phyloP scores from a whole-genome alignment of 2,888 invertebrate species.

The Cabera pusaria region DNA sequence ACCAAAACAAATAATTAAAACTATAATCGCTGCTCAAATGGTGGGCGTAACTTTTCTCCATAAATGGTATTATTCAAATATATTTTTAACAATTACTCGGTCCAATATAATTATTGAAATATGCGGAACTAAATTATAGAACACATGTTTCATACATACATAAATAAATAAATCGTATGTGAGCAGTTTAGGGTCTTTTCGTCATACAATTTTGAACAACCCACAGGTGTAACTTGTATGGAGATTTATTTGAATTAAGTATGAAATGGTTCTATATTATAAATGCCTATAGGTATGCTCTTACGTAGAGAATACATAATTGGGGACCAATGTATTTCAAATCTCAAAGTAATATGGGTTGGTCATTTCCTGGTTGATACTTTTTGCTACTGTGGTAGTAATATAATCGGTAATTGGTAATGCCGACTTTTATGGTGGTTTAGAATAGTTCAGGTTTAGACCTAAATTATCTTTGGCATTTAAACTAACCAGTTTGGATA shows the following conservation, averaged over 20 bases:
- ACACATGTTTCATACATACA: conserved; percentile 1
- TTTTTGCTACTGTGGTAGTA: conserved; percentile 10
- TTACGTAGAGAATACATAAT: not conserved
- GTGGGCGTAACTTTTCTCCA: conserved; percentile 23
- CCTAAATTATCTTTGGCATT: no score
- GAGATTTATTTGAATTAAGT: no score
- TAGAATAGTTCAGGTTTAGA: conserved; percentile 11
- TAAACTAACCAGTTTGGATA: no score
- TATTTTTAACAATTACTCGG: conserved; percentile 14
- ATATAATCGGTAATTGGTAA: conserved; percentile 12
- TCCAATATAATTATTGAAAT: conserved; percentile 20
- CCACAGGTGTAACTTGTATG: no score
- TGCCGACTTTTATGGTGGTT: conserved; percentile 13
- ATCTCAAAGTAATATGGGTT: conserved; percentile 9
- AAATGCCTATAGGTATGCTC: not conserved
- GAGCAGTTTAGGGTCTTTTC: not conserved
- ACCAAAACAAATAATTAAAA: conserved; percentile 20
- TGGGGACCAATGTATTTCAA: conserved; percentile 1
- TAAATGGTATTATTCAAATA: conserved; percentile 19
- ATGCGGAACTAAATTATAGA: conserved; percentile 30
- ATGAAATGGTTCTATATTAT: not conserved
- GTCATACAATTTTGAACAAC: no score
- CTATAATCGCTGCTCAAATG: conserved; percentile 12
- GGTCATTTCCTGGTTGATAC: conserved; percentile 15
- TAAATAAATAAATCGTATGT: not conserved